Conservation (phyloP, 2,113 vertebrate species). For the Gorilla gorilla region DNA sequence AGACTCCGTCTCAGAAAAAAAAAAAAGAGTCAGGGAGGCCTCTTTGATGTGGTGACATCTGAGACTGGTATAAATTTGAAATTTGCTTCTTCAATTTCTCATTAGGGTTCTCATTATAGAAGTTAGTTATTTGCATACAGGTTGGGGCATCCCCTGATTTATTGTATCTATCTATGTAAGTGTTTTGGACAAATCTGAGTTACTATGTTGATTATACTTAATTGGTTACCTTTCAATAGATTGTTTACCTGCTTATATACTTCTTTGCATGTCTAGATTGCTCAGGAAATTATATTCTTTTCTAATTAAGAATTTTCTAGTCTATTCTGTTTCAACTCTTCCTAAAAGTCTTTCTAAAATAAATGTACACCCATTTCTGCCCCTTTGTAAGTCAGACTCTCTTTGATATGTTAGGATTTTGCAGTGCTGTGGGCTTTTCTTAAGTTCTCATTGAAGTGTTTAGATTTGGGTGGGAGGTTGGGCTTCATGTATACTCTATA, state of each 20-base stretch:
- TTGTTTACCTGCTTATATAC: neutral
- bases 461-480: too few relatives aligned
- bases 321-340: neutral
- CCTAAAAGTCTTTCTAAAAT: neutral
- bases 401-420: neutral
- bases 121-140: neutral
- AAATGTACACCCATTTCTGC: neutral
- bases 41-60: neutral
- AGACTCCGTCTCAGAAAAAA: too few relatives aligned
- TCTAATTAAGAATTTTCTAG: neutral
- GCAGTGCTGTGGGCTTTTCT: fast-evolving
- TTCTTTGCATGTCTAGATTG: neutral
- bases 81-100: neutral
- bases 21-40: too few relatives aligned
- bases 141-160: neutral
- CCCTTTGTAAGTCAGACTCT: neutral
- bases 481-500: too few relatives aligned
- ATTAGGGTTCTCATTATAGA: neutral
- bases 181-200: neutral
- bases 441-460: neutral
- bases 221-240: neutral
- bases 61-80: neutral
- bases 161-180: neutral
- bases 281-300: constrained; percentile 22
- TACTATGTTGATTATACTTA: neutral